Conservation (phyloP, 2,113 vertebrate species). For the Chionomys nivalis region DNA sequence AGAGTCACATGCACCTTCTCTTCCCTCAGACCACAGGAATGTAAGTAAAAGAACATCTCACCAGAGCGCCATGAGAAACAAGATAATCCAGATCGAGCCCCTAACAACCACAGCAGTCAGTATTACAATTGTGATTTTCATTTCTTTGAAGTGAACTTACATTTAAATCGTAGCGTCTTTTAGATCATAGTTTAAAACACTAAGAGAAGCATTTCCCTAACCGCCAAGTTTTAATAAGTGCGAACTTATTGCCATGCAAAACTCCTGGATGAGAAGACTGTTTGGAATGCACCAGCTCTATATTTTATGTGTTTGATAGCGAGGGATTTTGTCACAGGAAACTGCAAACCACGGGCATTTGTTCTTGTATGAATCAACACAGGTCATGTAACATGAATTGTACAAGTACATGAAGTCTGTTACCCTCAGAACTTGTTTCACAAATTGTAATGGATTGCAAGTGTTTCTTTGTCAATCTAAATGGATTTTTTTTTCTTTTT, state of each 20-base stretch:
- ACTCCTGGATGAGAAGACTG: neutral
- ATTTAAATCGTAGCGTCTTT: neutral
- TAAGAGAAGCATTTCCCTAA: neutral
- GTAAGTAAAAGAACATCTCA: neutral
- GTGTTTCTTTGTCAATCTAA: neutral
- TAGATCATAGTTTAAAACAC: slow-evolving; percentile 1
- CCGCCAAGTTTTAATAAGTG: neutral
- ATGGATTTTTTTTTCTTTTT: neutral
- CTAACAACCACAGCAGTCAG: neutral
- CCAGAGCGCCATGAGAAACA: neutral
- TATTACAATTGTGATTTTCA: neutral
- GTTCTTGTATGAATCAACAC: neutral
- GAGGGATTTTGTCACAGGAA: slow-evolving; percentile 14
- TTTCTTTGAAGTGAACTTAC: neutral
- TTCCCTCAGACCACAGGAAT: neutral
- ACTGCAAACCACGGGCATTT: neutral
- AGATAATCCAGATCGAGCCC: neutral
- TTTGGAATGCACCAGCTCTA: neutral
- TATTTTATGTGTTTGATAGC: neutral
- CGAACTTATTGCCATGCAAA: neutral
- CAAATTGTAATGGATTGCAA: neutral
- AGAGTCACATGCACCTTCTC: too few relatives aligned
- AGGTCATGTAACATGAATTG: neutral
- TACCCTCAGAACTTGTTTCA: neutral
- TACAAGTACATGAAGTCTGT: neutral